These are phyloP conservation scores for Catharus minimus DNA, from an alignment of 2,113 vertebrate species.

Conservation along the genomic window DNA sequence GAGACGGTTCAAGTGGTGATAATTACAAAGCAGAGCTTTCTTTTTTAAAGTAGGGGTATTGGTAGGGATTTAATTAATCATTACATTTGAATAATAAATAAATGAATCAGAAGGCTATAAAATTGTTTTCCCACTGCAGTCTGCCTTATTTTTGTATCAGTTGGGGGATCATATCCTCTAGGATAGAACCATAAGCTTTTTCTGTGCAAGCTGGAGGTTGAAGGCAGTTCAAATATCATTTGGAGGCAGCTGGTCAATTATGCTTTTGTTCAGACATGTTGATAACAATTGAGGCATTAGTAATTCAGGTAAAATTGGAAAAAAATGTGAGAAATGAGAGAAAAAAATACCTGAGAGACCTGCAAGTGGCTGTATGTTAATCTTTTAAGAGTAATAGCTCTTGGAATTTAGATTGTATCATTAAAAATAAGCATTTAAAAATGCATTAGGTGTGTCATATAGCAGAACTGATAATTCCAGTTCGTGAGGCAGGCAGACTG, in stretches of 20 bases:
- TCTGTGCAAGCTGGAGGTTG: neutral
- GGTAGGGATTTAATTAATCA: neutral
- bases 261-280: neutral
- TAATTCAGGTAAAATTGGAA: neutral
- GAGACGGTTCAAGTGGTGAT: neutral
- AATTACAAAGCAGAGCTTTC: neutral
- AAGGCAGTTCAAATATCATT: neutral
- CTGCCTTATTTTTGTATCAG: neutral
- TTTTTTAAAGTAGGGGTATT: neutral
- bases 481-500: neutral
- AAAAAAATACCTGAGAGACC: neutral
- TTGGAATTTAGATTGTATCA: neutral
- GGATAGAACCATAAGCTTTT: neutral
- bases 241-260: neutral
- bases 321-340: neutral
- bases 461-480: neutral
- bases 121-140: neutral
- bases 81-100: neutral
- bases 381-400: neutral
- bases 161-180: neutral
- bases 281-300: neutral
- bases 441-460: neutral
- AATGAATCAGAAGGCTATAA: neutral
- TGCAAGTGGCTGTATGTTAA: neutral
- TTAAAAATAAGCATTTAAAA: neutral